Evolutionary conservation across 2,797 vertebrate genomes (phyloP).

Genomic region (Poecilia picta): DNA sequence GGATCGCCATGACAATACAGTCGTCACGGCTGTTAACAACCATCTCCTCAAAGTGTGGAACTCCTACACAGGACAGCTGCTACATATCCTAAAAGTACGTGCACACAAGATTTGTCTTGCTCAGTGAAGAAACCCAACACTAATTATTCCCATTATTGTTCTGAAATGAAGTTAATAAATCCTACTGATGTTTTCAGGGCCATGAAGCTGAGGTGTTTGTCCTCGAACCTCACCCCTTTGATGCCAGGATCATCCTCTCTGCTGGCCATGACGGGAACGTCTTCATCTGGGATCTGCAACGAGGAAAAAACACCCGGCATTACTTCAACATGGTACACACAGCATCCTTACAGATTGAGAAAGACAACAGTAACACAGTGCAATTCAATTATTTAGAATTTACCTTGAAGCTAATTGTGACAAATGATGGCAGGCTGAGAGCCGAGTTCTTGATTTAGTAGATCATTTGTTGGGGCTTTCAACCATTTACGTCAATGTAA

Average conservation of each 20-base stretch:
- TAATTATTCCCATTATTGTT: background rate
- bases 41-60: conserved; percentile 98
- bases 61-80: conserved; percentile 91
- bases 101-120: background rate
- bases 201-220: conserved; percentile 97
- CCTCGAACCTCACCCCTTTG: conserved; percentile 95
- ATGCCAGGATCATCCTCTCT: conserved; percentile 94
- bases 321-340: conserved; percentile 93
- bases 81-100: conserved; percentile 92
- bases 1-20: conserved; percentile 92
- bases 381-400: background rate
- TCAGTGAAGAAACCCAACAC: background rate
- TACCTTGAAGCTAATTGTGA: background rate
- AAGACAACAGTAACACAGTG: background rate
- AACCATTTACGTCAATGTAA: background rate
- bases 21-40: conserved; percentile 96
- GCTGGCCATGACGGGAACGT: conserved; percentile 96
- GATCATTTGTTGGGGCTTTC: background rate
- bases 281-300: conserved; percentile 94
- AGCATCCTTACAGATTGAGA: conserved; percentile 63
- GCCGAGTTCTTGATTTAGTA: background rate
- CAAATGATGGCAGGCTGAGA: background rate
- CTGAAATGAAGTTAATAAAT: background rate
- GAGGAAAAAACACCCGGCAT: conserved; percentile 90
- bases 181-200: conserved; percentile 79